Base-by-base conservation (phyloP, 2,113 vertebrate species). In the Tursiops truncatus region DNA sequence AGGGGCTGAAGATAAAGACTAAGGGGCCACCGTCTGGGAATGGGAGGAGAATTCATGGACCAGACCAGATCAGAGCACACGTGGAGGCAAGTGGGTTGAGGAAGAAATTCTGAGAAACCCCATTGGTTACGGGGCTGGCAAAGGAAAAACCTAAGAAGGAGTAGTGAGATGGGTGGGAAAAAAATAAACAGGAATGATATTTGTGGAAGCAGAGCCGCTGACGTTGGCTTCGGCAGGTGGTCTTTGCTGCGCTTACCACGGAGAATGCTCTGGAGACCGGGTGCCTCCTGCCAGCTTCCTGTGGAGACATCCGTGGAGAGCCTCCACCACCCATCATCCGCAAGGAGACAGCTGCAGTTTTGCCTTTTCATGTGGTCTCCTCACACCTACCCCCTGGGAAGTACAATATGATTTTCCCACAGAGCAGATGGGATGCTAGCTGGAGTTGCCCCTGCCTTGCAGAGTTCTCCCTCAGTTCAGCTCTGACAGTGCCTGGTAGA, bases 371-470 rank as follows among this genome's bases (percentile, higher is more conserved):
- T 70, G 23, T 65, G 68, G 36, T 70, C 95, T 84, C 68, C 73
- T 82, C 38, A 92, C 47, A 90, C 38, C n/a, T 25, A 18, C 85
- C 58, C 20, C n/a, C 94, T 33, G 73, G 79, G 86, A 95, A 93
- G 58, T 9, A 8, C 33, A 33, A 38, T 58, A 44, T 84, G 50
- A 86, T 71, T 95, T 95, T 82, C 97, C 82, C 74, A 68, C 38
- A 41, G 96, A 96, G 91, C 95, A 97, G 96, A 95, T 25, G 62
- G 87, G 56, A 76, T 71, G 65, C 94, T 88, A 89, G 81, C 91
- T 82, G 71, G 81, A 88, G 36, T 33, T 2, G 7, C 62, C 77
- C 67, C 67, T 79, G 81, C 81, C 81, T 38, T 44, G 26, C 25
- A 50, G 93, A 93, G 63, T 12, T 53, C 36, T 79, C 36, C 38